phyloP scores from a whole-genome alignment of 2,797 vertebrate species.

The Melanotaenia pygmaea region DNA sequence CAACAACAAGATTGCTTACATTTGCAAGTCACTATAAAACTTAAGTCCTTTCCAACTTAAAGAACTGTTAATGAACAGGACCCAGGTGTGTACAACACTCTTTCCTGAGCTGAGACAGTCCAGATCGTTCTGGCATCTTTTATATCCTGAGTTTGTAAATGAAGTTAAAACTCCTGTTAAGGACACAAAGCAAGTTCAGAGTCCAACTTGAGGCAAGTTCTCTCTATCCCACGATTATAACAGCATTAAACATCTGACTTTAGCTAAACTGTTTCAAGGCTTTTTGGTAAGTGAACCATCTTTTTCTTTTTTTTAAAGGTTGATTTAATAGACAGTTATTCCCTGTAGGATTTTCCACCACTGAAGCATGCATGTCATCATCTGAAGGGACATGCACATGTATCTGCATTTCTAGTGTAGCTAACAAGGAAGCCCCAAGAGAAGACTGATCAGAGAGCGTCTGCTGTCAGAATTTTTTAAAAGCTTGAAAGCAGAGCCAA shows the following conservation, averaged over 20 bases:
- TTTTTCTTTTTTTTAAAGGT: background rate
- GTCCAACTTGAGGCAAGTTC: background rate
- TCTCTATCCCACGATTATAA: background rate
- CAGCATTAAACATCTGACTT: background rate
- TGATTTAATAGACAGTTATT: background rate
- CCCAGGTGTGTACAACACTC: background rate
- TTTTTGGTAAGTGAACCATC: background rate
- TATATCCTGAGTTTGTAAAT: background rate
- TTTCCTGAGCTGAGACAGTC: background rate
- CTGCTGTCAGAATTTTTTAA: conserved; percentile 6
- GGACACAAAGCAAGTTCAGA: background rate
- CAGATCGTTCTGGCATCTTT: background rate
- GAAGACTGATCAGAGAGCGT: background rate
- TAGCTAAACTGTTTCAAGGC: background rate
- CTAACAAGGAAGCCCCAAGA: background rate
- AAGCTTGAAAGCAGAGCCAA: background rate
- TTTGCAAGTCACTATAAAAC: background rate
- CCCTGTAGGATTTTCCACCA: background rate
- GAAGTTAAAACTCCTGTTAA: background rate
- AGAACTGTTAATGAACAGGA: background rate
- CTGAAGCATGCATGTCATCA: background rate
- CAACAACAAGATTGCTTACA: background rate
- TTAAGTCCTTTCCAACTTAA: background rate
- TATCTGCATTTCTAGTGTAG: background rate
- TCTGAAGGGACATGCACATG: background rate